A percentile compares a stretch with the other conserved stretches of the same genome.
These are phyloP conservation scores for Brachyhypopomus occidentalis DNA, from an alignment of 2,113 vertebrate species.

Conservation along the genomic window DNA sequence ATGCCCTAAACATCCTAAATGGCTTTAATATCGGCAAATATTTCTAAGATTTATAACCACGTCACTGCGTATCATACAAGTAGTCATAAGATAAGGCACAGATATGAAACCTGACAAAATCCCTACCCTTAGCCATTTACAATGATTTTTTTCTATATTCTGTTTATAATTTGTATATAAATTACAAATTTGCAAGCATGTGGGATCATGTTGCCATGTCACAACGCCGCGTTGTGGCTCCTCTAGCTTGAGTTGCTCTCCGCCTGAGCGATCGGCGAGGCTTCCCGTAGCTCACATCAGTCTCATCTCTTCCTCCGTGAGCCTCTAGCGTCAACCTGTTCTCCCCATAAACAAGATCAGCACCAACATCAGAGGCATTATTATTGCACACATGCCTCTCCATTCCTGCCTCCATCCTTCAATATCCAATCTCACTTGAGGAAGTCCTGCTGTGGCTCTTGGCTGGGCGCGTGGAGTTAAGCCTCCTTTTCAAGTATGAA, in stretches of 20 bases:
- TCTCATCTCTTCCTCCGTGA: constrained; percentile 47
- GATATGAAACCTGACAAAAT: too few relatives aligned
- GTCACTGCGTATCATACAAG: too few relatives aligned
- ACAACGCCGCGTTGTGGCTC: constrained; percentile 56
- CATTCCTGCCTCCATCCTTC: constrained; percentile 61
- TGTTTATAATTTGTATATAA: too few relatives aligned
- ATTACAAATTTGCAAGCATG: too few relatives aligned
- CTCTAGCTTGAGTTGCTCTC: constrained; percentile 46
- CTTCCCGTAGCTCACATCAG: constrained; percentile 48
- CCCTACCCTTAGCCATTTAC: too few relatives aligned
- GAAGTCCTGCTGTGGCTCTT: constrained; percentile 62
- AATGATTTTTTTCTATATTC: too few relatives aligned
- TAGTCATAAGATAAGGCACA: too few relatives aligned
- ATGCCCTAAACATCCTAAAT: neutral
- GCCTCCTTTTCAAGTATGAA: constrained; percentile 34
- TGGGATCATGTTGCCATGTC: too few relatives aligned
- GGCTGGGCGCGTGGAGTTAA: constrained; percentile 56
- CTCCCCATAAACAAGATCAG: constrained; percentile 67
- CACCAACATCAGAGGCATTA: constrained; percentile 69
- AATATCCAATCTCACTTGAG: constrained; percentile 66
- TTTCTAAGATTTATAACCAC: too few relatives aligned
- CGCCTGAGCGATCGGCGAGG: neutral
- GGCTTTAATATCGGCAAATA: too few relatives aligned
- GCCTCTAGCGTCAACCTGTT: constrained; percentile 63
- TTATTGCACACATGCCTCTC: constrained; percentile 71